A percentile compares a stretch with the other conserved stretches of the same genome.
Conservation (phyloP, 2,888 invertebrate species). For the Podabrus alpinus region DNA sequence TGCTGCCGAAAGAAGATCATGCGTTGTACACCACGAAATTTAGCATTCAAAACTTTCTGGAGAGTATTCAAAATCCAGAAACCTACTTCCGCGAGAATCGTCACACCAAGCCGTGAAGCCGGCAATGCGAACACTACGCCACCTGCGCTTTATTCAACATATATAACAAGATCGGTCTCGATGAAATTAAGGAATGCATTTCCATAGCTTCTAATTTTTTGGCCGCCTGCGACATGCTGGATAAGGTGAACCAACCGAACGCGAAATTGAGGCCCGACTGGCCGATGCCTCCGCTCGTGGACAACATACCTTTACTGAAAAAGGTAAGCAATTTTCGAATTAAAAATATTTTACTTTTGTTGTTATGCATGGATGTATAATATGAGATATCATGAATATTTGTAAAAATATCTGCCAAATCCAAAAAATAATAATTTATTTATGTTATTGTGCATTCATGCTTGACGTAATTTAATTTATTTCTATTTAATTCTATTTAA, state of each 20-base stretch:
- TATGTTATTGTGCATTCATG: no score
- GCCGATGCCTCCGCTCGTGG: neutral
- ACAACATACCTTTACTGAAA: neutral
- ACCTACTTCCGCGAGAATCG: neutral
- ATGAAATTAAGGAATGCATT: neutral
- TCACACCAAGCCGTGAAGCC: neutral
- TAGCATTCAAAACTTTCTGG: neutral
- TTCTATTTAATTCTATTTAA: no score
- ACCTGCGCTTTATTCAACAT: neutral
- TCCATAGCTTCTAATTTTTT: neutral
- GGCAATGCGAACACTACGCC: neutral
- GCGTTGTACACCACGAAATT: neutral
- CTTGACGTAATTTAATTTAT: no score
- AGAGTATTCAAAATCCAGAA: neutral
- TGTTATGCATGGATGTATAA: no score
- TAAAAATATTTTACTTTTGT: no score
- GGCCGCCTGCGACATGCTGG: neutral
- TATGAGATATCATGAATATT: no score
- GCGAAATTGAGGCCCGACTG: neutral
- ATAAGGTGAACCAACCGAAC: neutral
- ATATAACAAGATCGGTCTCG: neutral
- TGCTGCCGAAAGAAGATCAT: neutral
- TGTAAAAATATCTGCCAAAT: no score
- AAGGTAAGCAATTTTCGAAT: no score
- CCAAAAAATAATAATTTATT: no score